These are phyloP conservation scores for Phylloscopus whistleri DNA, from an alignment of 2,113 vertebrate genomes.

Conservation along the genomic window DNA sequence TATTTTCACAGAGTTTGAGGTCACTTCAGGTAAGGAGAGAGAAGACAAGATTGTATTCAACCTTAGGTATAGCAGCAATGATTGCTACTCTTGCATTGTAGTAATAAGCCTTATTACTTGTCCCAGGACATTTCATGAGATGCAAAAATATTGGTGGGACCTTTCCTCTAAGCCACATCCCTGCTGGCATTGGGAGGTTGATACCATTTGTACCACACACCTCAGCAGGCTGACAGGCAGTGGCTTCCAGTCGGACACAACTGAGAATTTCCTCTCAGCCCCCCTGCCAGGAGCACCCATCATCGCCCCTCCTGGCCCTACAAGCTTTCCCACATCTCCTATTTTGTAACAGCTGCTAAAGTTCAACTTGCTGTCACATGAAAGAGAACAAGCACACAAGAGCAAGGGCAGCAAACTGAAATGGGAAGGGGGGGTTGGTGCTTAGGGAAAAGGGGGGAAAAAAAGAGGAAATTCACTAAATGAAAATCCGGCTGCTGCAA, in stretches of 20 bases:
- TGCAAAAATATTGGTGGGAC: neutral
- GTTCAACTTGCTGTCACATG: constrained; percentile 16
- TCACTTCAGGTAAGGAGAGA: neutral
- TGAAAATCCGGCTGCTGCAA: constrained; percentile 15
- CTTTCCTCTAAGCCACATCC: neutral
- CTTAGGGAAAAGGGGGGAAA: neutral
- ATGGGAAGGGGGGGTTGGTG: neutral
- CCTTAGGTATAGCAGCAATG: neutral
- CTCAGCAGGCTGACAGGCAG: neutral
- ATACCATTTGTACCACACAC: neutral
- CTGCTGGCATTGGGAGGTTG: neutral
- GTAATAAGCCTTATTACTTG: neutral
- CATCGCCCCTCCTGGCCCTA: neutral
- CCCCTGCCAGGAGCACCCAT: neutral
- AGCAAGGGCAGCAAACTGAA: neutral
- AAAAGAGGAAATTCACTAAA: constrained; percentile 48
- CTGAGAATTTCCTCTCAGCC: neutral
- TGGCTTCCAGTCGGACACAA: neutral
- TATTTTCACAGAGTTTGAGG: neutral
- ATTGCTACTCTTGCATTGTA: neutral
- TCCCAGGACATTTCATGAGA: neutral
- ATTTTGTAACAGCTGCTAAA: constrained; percentile 26
- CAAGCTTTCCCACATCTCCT: neutral
- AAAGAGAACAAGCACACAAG: neutral
- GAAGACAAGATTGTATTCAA: neutral